Evolutionary conservation across 30 jellyfish, hydroid and myxozoan genomes (phyloP).

Genomic region (Aurelia sp.): DNA sequence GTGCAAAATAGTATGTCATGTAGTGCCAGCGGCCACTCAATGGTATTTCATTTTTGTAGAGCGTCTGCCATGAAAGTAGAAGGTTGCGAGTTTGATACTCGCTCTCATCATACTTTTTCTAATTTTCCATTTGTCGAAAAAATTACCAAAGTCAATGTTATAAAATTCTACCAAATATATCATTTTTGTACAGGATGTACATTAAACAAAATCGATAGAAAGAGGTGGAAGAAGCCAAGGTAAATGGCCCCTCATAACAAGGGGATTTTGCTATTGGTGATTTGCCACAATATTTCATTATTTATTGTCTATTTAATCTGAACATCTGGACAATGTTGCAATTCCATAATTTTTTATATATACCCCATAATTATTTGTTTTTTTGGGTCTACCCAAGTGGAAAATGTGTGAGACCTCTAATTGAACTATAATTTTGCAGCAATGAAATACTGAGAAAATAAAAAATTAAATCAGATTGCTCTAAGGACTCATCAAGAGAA

Average conservation of each 20-base stretch:
- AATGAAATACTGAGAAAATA: background rate
- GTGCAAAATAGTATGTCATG: background rate
- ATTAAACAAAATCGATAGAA: background rate
- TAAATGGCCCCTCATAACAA: background rate
- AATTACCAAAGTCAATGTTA: too few relatives aligned
- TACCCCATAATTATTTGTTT: slow-evolving; percentile 3
- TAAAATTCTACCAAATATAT: too few relatives aligned
- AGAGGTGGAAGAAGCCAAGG: background rate
- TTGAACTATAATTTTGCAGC: background rate
- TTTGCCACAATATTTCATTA: background rate
- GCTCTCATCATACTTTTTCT: too few relatives aligned
- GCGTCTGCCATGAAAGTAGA: too few relatives aligned
- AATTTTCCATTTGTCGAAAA: too few relatives aligned
- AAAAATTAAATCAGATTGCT: background rate
- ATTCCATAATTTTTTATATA: background rate
- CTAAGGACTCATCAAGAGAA: slow-evolving; percentile 4
- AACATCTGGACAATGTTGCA: slow-evolving; percentile 2
- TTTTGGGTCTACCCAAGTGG: background rate
- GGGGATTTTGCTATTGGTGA: background rate
- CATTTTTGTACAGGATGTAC: background rate
- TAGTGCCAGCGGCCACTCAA: background rate
- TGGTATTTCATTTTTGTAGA: too few relatives aligned
- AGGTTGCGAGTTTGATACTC: too few relatives aligned
- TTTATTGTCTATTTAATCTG: background rate
- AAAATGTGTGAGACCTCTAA: background rate